These are phyloP conservation scores for Drosophila leontia DNA, from an alignment of 1,140 invertebrate genomes.

Conservation along the genomic window DNA sequence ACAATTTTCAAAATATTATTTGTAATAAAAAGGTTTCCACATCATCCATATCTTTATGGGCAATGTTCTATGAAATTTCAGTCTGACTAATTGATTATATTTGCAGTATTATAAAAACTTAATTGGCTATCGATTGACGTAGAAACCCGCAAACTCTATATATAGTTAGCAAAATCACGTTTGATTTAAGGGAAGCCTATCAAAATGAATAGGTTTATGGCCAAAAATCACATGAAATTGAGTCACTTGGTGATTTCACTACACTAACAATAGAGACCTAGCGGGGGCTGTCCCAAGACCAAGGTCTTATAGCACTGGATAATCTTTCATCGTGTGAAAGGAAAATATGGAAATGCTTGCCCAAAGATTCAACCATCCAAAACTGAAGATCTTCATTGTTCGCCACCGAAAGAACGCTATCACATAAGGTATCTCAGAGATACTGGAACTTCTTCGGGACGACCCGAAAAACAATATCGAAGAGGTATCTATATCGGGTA, in stretches of 20 bases:
- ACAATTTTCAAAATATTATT: not conserved
- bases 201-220: slow-evolving; percentile 19
- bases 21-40: not conserved
- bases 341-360: slow-evolving; percentile 10
- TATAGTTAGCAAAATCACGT: slow-evolving; percentile 15
- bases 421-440: slow-evolving; percentile 37
- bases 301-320: not conserved
- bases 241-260: slow-evolving; percentile 30
- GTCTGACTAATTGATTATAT: slow-evolving; percentile 9
- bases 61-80: slow-evolving; percentile 1
- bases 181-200: slow-evolving; percentile 32
- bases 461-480: slow-evolving; percentile 65
- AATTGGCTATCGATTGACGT: slow-evolving; percentile 29
- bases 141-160: not conserved
- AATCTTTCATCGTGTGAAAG: slow-evolving; percentile 15
- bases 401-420: not conserved
- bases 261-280: not conserved
- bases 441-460: slow-evolving; percentile 21
- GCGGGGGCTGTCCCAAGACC: not conserved
- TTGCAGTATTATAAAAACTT: slow-evolving; percentile 22
- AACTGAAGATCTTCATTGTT: slow-evolving; percentile 25
- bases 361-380: not conserved
- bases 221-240: slow-evolving; percentile 25
- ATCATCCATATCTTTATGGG: not conserved
- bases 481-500: slow-evolving; percentile 53